These are phyloP conservation scores for Neopipo cinnamomea DNA, from an alignment of 2,113 vertebrate species.

Conservation along the genomic window DNA sequence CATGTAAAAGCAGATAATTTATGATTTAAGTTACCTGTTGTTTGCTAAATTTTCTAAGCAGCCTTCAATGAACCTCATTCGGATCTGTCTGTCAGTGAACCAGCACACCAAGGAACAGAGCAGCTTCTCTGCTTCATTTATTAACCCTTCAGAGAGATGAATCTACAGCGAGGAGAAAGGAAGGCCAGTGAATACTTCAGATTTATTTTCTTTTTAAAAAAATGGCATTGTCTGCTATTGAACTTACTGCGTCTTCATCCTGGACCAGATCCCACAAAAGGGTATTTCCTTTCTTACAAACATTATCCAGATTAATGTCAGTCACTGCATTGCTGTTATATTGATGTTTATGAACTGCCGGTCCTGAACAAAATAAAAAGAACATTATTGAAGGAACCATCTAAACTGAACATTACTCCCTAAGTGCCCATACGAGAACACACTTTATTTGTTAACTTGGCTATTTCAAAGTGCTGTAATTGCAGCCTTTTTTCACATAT, in stretches of 20 bases:
- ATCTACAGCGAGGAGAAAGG: constrained; percentile 78
- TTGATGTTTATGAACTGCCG: constrained; percentile 96
- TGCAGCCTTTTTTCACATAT: background rate
- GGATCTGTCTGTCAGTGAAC: constrained; percentile 98
- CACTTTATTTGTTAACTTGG: background rate
- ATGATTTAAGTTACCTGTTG: constrained; percentile 83
- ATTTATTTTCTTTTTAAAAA: background rate
- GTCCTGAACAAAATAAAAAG: constrained; percentile 78
- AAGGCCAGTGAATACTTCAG: constrained; percentile 33
- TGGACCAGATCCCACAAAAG: constrained; percentile 99
- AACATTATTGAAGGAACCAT: constrained; percentile 15
- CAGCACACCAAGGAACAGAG: constrained; percentile 98
- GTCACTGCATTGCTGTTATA: constrained; percentile 91
- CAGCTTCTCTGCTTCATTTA: constrained; percentile 98
- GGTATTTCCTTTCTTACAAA: constrained; percentile 98
- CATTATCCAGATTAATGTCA: constrained; percentile 98
- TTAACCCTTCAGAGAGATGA: constrained; percentile 96
- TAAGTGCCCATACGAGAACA: background rate
- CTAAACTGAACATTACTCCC: background rate
- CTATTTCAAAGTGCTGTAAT: background rate
- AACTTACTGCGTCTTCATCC: constrained; percentile 95
- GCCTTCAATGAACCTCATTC: constrained; percentile 99
- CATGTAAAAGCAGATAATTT: background rate
- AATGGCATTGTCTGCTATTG: constrained; percentile 1
- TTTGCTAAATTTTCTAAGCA: constrained; percentile 98